Evolutionary conservation across 1,140 invertebrate genomes (phyloP).

Genomic region (Drosophila takahashii): DNA sequence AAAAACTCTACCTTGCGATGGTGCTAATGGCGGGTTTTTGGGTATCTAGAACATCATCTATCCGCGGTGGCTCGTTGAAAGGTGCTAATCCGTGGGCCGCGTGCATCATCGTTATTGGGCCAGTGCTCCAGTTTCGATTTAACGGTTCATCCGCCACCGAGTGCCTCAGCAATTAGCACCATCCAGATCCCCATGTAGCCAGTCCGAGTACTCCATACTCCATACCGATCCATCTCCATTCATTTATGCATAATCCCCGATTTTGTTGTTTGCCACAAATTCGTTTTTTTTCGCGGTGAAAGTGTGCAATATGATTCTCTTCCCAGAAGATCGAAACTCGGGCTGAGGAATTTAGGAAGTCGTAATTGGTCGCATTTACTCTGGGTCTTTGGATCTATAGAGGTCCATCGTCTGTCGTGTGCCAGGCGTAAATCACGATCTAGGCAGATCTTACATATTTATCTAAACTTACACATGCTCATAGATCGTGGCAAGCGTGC

Average conservation of each 20-base stretch:
- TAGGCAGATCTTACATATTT: conserved; percentile 14
- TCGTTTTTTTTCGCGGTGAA: conserved; percentile 72
- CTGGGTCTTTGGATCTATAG: neutral
- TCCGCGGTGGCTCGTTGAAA: conserved; percentile 48
- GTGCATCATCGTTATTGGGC: conserved; percentile 63
- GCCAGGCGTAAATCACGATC: conserved; percentile 58
- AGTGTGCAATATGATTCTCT: conserved; percentile 60
- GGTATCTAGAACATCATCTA: conserved; percentile 70
- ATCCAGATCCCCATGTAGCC: conserved; percentile 23
- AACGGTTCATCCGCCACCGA: conserved; percentile 74
- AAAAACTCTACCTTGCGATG: conserved; percentile 56
- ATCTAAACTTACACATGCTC: conserved; percentile 10
- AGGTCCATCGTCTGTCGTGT: conserved; percentile 49
- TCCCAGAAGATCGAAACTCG: conserved; percentile 1
- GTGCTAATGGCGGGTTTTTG: conserved; percentile 59
- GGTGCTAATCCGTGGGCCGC: conserved; percentile 69
- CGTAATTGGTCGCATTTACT: conserved; percentile 24
- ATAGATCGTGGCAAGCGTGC: conserved; percentile 39
- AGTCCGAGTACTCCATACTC: conserved; percentile 18
- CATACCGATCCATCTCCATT: conserved; percentile 49
- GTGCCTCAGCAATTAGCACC: conserved; percentile 67
- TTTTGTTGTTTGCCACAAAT: conserved; percentile 57
- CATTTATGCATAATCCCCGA: conserved; percentile 62
- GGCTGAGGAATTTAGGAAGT: conserved; percentile 25
- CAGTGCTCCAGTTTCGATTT: conserved; percentile 75